These are phyloP conservation scores for Drosophila neocordata DNA, from an alignment of 1,140 invertebrate species.

Conservation along the genomic window DNA sequence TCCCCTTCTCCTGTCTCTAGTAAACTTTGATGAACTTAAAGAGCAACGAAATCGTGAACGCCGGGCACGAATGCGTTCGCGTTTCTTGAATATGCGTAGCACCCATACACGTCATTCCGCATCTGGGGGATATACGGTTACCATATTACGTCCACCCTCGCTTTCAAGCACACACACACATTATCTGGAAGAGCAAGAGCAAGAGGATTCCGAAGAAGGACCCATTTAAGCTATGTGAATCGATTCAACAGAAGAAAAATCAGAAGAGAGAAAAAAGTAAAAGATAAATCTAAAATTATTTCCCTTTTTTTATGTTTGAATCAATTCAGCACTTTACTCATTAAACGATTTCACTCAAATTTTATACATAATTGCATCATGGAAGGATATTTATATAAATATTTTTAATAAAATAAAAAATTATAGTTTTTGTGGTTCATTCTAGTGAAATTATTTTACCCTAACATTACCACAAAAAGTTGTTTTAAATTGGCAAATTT, in stretches of 20 bases:
- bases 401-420: constrained; percentile 6
- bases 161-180: background rate
- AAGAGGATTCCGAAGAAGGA: background rate
- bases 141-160: constrained; percentile 54
- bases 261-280: constrained; percentile 21
- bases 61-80: constrained; percentile 55
- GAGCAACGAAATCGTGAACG: constrained; percentile 56
- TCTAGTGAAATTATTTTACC: background rate
- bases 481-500: background rate
- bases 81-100: constrained; percentile 46
- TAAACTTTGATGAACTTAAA: constrained; percentile 60
- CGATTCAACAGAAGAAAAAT: no score
- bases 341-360: constrained; percentile 54
- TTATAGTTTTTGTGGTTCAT: background rate
- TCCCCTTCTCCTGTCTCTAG: constrained; percentile 12
- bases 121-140: constrained; percentile 44
- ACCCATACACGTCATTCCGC: constrained; percentile 23
- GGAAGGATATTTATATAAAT: constrained; percentile 13
- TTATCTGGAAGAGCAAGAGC: background rate
- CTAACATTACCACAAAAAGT: background rate
- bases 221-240: background rate
- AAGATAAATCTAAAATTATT: constrained; percentile 54
- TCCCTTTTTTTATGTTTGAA: constrained; percentile 24
- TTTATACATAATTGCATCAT: constrained; percentile 35
- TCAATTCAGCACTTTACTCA: constrained; percentile 63